Conservation (phyloP, 2,888 invertebrate genomes). For the Germaria angustata region DNA sequence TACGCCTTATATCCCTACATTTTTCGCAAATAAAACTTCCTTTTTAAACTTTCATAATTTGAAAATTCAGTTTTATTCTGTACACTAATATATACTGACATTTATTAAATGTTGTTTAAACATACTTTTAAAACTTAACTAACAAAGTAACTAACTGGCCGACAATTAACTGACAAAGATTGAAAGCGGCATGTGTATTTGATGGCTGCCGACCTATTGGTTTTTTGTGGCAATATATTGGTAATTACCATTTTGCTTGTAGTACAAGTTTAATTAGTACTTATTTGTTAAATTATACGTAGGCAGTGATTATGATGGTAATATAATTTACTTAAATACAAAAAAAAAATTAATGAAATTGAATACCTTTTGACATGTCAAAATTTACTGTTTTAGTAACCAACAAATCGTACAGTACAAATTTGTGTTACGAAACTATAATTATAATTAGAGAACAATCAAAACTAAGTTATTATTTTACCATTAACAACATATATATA, state of each 20-base stretch:
- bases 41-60: too few species aligned
- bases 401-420: neutral
- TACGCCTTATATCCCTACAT: too few species aligned
- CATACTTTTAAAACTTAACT: neutral
- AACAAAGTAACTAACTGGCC: neutral
- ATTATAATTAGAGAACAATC: neutral
- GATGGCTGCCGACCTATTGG: constrained; percentile 1
- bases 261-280: neutral
- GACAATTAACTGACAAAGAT: neutral
- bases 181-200: neutral
- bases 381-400: neutral
- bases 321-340: neutral
- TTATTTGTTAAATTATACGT: constrained; percentile 1
- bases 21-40: too few species aligned
- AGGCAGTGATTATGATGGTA: neutral
- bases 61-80: too few species aligned
- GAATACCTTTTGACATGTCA: constrained; percentile 21
- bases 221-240: constrained; percentile 35
- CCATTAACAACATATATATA: too few species aligned
- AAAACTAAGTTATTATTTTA: too few species aligned
- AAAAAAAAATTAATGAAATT: neutral
- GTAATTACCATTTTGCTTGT: constrained; percentile 50
- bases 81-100: too few species aligned
- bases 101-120: too few species aligned
- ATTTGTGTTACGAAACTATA: neutral